These are phyloP conservation scores for Cancer borealis DNA, from an alignment of 2,888 invertebrate species.

Conservation along the genomic window DNA sequence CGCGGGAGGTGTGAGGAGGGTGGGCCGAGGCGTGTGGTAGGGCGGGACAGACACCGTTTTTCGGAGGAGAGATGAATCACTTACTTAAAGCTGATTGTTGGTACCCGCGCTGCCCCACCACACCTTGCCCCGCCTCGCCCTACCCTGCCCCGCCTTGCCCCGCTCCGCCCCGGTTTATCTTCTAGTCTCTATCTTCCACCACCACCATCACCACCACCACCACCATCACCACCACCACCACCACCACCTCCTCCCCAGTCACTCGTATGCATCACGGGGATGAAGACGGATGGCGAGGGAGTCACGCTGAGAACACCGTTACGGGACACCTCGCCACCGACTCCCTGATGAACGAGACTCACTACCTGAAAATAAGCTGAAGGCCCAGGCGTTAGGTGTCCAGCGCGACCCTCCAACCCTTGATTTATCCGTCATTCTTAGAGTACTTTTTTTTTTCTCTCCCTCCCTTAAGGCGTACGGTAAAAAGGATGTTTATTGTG, in stretches of 20 bases:
- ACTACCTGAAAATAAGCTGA: not conserved
- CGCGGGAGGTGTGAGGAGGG: not conserved
- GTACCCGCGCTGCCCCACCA: not conserved
- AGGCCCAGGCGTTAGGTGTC: not conserved
- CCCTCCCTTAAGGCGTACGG: not conserved
- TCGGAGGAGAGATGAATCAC: not conserved
- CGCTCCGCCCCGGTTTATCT: not conserved
- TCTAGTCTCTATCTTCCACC: not conserved
- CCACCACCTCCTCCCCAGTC: not conserved
- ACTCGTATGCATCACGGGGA: conserved; percentile 22
- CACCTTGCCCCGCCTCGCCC: not conserved
- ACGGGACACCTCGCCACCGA: not conserved
- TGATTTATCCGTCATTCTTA: conserved; percentile 8
- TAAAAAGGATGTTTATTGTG: not conserved
- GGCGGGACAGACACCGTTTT: conserved; percentile 15
- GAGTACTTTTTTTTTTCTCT: not conserved
- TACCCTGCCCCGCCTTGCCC: not conserved
- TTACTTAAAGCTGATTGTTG: not conserved
- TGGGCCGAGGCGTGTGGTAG: not conserved
- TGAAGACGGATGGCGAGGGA: conserved; percentile 33
- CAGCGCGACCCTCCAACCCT: not conserved
- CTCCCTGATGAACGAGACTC: conserved; percentile 3
- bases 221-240: not conserved
- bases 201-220: not conserved
- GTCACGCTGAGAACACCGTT: not conserved